phyloP scores from a whole-genome alignment of 2,888 invertebrate species.

The Limenitis arthemis region DNA sequence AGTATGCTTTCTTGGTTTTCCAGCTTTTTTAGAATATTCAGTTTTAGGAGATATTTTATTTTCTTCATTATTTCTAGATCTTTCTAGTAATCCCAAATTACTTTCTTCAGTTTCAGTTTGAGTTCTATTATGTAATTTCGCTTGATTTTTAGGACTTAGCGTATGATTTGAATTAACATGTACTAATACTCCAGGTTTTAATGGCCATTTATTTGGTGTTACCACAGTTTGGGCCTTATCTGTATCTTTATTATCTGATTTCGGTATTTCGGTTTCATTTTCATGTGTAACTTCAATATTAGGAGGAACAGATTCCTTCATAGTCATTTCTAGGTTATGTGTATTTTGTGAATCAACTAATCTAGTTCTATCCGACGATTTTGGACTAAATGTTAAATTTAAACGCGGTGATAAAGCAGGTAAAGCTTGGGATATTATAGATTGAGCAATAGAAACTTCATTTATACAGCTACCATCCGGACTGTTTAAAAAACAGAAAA shows the following conservation, averaged over 20 bases:
- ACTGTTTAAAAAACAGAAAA: constrained; percentile 46
- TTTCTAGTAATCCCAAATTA: constrained; percentile 59
- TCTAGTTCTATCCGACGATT: constrained; percentile 62
- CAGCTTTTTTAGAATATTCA: constrained; percentile 57
- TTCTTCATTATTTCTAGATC: constrained; percentile 39
- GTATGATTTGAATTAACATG: constrained; percentile 90
- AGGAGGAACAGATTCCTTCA: constrained; percentile 39
- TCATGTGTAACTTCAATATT: constrained; percentile 30
- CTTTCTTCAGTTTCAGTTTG: constrained; percentile 31
- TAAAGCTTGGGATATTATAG: constrained; percentile 70
- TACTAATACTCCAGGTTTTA: constrained; percentile 89
- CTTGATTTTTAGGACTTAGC: constrained; percentile 70
- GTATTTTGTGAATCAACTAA: constrained; percentile 49
- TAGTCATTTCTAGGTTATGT: constrained; percentile 51
- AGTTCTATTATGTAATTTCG: constrained; percentile 42
- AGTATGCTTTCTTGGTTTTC: constrained; percentile 44
- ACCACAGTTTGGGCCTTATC: constrained; percentile 46
- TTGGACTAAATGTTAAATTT: constrained; percentile 58
- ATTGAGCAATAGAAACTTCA: constrained; percentile 67
- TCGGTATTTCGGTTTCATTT: constrained; percentile 37
- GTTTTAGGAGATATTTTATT: constrained; percentile 33
- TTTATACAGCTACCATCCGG: constrained; percentile 69
- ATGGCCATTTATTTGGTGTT: constrained; percentile 84
- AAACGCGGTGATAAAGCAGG: constrained; percentile 63
- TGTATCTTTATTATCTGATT: constrained; percentile 37